Conservation (phyloP, 2,113 vertebrate genomes). For the Cephalopterus ornatus region DNA sequence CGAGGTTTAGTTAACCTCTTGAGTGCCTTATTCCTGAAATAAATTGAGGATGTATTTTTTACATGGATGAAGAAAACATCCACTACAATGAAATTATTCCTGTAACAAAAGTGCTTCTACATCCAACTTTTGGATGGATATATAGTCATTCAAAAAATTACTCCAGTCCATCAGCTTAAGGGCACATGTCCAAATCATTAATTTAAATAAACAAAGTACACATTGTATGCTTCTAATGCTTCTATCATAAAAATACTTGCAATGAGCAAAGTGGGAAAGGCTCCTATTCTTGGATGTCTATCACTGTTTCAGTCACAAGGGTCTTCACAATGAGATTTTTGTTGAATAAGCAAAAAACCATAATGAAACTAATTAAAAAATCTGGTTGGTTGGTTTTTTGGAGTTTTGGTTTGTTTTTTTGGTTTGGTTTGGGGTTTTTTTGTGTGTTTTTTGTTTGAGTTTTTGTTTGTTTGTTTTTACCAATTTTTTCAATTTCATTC, state of each 20-base stretch:
- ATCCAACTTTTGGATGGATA: background rate
- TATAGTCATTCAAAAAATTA: background rate
- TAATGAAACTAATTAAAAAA: background rate
- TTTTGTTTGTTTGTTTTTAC: background rate
- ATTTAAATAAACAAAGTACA: background rate
- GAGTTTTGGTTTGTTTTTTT: background rate
- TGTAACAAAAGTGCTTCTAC: background rate
- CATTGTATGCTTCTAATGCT: background rate
- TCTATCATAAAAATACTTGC: background rate
- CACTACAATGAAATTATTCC: background rate
- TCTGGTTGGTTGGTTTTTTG: background rate
- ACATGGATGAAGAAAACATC: background rate
- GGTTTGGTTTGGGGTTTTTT: background rate
- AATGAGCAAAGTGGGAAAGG: background rate
- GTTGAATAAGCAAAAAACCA: background rate
- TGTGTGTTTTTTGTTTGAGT: background rate
- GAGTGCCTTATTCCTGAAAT: background rate
- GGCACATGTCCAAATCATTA: background rate
- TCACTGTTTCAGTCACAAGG: background rate
- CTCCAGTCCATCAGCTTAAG: background rate
- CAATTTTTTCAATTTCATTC: background rate
- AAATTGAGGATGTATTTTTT: background rate
- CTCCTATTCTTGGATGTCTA: background rate
- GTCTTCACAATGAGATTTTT: background rate
- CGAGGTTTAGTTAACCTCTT: conserved; percentile 49